phyloP scores from a whole-genome alignment of 2,113 vertebrate species.

The Rhizomys pruinosus region DNA sequence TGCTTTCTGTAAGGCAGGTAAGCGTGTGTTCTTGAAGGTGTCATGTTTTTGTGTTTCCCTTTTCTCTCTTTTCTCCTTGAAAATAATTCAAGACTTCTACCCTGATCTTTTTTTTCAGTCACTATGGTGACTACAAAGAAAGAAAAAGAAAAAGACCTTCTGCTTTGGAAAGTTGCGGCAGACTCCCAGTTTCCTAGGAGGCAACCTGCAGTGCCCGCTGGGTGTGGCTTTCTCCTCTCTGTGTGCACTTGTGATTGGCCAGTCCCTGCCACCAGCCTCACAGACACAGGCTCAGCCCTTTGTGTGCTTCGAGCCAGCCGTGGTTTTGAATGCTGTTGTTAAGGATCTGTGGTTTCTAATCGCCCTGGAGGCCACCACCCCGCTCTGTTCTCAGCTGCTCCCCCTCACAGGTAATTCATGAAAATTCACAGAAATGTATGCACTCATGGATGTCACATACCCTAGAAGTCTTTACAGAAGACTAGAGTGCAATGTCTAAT shows the following conservation, averaged over 20 bases:
- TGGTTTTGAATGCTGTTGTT: constrained; percentile 15
- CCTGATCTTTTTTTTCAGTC: background rate
- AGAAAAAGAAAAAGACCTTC: background rate
- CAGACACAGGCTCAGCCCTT: background rate
- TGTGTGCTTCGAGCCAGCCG: background rate
- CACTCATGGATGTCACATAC: background rate
- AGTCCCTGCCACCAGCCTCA: background rate
- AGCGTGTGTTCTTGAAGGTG: background rate
- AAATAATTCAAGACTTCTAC: constrained; percentile 56
- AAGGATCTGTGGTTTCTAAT: constrained; percentile 62
- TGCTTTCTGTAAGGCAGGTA: background rate
- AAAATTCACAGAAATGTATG: background rate
- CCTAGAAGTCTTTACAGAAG: background rate
- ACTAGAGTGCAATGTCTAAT: background rate
- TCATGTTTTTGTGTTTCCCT: background rate
- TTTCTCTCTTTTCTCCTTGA: constrained; percentile 33
- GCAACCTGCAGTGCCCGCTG: background rate
- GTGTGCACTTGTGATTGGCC: background rate
- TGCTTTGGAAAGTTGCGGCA: constrained; percentile 3
- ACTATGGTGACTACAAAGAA: background rate
- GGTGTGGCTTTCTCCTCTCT: background rate
- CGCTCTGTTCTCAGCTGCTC: background rate
- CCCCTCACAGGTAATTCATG: accelerated
- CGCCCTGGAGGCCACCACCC: background rate
- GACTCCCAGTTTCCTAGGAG: constrained; percentile 26